Percentiles rank a stretch among this genome's conserved stretches.
Conservation (phyloP, 1,140 invertebrate species). For the Leptopilina clavipes region DNA sequence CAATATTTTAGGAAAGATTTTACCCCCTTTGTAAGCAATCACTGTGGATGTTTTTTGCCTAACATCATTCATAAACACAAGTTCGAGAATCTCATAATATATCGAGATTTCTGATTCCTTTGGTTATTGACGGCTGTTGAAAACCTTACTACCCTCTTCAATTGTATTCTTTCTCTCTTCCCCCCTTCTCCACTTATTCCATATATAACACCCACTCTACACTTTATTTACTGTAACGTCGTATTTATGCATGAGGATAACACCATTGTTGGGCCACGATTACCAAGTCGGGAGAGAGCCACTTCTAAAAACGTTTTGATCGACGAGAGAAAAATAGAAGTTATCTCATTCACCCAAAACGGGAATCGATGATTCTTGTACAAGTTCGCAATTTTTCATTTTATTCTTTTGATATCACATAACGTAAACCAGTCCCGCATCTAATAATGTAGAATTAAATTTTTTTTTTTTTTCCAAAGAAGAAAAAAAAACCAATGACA, state of each 20-base stretch:
- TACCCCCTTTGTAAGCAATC: slow-evolving; percentile 45
- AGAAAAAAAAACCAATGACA: too few relatives aligned
- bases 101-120: slow-evolving; percentile 37
- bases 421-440: too few relatives aligned
- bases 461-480: too few relatives aligned
- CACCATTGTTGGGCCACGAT: not conserved
- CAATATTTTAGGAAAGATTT: slow-evolving; percentile 49
- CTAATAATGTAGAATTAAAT: too few relatives aligned
- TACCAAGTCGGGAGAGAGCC: not conserved
- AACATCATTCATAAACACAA: slow-evolving; percentile 51
- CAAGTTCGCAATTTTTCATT: not conserved
- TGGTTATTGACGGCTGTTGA: slow-evolving; percentile 30
- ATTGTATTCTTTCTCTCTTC: not conserved
- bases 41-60: slow-evolving; percentile 48
- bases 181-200: not conserved
- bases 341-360: not conserved
- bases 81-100: slow-evolving; percentile 41
- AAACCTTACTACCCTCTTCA: slow-evolving; percentile 5
- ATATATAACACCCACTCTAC: not conserved
- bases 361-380: not conserved
- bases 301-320: not conserved
- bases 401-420: too few relatives aligned
- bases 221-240: slow-evolving; percentile 5
- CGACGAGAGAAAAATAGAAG: slow-evolving; percentile 19
- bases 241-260: slow-evolving; percentile 17